Evolutionary conservation across 2,888 invertebrate species (phyloP).

Genomic region (Epirrhoe tristata): DNA sequence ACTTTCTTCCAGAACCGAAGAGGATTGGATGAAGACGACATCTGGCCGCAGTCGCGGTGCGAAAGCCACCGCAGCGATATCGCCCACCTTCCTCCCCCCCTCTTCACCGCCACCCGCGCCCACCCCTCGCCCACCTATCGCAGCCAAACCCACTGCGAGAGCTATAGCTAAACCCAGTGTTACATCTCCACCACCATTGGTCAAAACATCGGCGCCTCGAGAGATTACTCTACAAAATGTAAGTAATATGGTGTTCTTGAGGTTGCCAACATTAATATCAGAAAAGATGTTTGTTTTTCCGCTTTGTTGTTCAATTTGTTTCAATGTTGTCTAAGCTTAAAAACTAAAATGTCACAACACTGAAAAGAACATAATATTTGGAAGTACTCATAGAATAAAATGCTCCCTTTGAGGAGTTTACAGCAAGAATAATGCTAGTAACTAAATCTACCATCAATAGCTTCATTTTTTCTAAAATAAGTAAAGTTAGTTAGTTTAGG

Average conservation of each 20-base stretch:
- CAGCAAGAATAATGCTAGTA: no score
- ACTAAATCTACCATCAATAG: no score
- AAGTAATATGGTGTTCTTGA: neutral
- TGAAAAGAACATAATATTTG: no score
- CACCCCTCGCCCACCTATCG: constrained; percentile 26
- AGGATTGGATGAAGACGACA: constrained; percentile 69
- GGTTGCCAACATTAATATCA: no score
- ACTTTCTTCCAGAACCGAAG: constrained; percentile 66
- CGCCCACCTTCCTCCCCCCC: constrained; percentile 43
- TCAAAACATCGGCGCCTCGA: constrained; percentile 10
- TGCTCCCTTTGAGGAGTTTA: no score
- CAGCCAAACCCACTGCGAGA: constrained; percentile 9
- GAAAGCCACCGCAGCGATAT: constrained; percentile 54
- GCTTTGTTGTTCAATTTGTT: no score
- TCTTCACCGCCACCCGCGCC: constrained; percentile 29
- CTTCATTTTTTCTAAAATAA: no score
- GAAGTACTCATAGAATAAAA: no score
- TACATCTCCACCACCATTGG: constrained; percentile 23
- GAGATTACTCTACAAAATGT: constrained; percentile 11
- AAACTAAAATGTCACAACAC: no score
- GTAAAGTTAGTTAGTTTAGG: no score
- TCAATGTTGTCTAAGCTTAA: no score
- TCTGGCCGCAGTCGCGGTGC: constrained; percentile 61
- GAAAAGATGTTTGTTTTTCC: no score
- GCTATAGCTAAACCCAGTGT: constrained; percentile 4